These are phyloP conservation scores for Orestias chungarensis DNA, from an alignment of 2,797 vertebrate genomes.

Conservation along the genomic window DNA sequence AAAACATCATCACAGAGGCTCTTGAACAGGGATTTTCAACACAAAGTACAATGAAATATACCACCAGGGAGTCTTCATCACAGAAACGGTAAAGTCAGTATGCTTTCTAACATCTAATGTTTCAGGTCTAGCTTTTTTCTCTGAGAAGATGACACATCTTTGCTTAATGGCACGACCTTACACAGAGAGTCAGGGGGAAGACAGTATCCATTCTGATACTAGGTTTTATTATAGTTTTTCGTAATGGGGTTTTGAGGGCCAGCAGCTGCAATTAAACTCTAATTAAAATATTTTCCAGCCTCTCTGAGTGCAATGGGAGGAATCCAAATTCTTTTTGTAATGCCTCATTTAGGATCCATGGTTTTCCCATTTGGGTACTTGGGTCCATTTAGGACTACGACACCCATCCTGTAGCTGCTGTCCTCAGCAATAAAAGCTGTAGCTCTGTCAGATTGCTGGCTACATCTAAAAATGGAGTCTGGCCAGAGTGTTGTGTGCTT, in stretches of 20 bases:
- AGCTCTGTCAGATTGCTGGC: conserved; percentile 55
- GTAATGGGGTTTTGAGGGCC: conserved; percentile 70
- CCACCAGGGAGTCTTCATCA: not conserved
- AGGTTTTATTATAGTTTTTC: conserved; percentile 72
- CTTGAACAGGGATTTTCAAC: not conserved
- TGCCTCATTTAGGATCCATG: conserved; percentile 71
- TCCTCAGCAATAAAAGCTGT: conserved; percentile 53
- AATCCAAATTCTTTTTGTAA: conserved; percentile 72
- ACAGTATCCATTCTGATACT: conserved; percentile 74
- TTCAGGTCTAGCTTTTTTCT: conserved; percentile 6
- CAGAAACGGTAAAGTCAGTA: not conserved
- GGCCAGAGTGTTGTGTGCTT: conserved; percentile 2
- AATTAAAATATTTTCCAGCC: conserved; percentile 77
- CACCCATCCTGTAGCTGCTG: conserved; percentile 57
- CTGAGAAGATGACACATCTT: conserved; percentile 27
- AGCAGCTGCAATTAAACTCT: conserved; percentile 78
- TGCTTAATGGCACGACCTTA: conserved; percentile 45
- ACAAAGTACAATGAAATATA: not conserved
- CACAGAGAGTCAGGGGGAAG: conserved; percentile 46
- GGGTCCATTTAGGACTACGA: conserved; percentile 63
- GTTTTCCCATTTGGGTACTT: conserved; percentile 64
- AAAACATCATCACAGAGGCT: not conserved
- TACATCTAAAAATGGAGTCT: conserved; percentile 62
- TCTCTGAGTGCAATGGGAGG: conserved; percentile 60
- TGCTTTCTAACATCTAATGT: conserved; percentile 7